Evolutionary conservation across 2,888 invertebrate genomes (phyloP).

Genomic region (Branchipolynoe longqiensis): DNA sequence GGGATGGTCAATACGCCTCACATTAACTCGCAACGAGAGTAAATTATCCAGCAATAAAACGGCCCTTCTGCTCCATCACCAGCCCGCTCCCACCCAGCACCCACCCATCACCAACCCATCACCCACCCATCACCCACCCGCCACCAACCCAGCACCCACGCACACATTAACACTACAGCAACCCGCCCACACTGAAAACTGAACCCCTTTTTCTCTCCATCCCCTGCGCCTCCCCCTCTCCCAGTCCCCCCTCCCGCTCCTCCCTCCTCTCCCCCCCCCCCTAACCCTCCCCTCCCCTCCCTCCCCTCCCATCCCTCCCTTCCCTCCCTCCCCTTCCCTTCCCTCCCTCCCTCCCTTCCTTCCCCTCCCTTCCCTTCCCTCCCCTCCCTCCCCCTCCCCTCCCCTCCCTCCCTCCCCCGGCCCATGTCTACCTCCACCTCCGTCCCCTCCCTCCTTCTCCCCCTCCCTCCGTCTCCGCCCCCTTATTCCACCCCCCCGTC

Average conservation of each 20-base stretch:
- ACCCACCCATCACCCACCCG: not conserved
- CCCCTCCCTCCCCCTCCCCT: not conserved
- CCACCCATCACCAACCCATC: not conserved
- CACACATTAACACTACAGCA: too few species aligned
- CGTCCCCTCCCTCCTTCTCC: not conserved
- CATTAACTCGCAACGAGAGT: constrained; percentile 2
- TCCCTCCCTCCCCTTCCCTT: not conserved
- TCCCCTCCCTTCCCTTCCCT: not conserved
- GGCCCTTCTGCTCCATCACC: not conserved
- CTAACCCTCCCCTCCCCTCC: not conserved
- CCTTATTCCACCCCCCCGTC: not conserved
- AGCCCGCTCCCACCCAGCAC: not conserved
- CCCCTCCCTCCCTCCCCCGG: not conserved
- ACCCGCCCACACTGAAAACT: too few species aligned
- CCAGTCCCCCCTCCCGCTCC: not conserved
- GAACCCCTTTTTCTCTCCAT: too few species aligned
- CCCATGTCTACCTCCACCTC: not conserved
- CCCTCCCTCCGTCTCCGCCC: not conserved
- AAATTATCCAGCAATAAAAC: constrained; percentile 37
- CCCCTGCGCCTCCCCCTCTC: not conserved
- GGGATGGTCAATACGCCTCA: constrained; percentile 27
- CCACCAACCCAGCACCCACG: not conserved
- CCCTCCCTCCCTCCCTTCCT: not conserved
- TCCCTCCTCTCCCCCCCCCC: not conserved
- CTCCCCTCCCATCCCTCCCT: not conserved